Conservation (phyloP, 1,140 invertebrate genomes). For the Harlomillsia oculata region DNA sequence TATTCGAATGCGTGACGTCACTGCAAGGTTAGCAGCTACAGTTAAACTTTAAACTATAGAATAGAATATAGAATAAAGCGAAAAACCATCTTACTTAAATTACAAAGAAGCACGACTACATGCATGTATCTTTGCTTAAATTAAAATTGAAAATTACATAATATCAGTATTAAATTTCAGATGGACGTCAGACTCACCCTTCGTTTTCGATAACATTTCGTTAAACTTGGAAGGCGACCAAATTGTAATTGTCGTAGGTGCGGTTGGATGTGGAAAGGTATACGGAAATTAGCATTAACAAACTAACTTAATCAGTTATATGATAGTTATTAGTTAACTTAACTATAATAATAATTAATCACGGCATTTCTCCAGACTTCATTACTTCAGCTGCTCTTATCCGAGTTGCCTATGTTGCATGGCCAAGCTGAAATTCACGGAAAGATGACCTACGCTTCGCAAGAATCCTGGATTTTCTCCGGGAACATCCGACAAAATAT, state of each 20-base stretch:
- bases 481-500: constrained; percentile 49
- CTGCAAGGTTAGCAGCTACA: too few relatives aligned
- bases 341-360: background rate
- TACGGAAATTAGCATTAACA: background rate
- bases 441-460: constrained; percentile 58
- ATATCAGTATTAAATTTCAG: too few relatives aligned
- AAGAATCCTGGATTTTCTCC: constrained; percentile 58
- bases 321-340: background rate
- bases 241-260: constrained; percentile 21
- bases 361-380: constrained; percentile 44
- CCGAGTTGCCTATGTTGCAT: constrained; percentile 49
- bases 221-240: constrained; percentile 3
- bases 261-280: constrained; percentile 24
- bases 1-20: too few relatives aligned
- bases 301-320: background rate
- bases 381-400: constrained; percentile 51
- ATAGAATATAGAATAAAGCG: too few relatives aligned
- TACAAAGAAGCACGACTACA: too few relatives aligned
- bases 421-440: constrained; percentile 51
- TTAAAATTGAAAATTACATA: too few relatives aligned
- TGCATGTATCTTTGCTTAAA: too few relatives aligned
- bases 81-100: too few relatives aligned
- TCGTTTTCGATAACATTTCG: constrained; percentile 5
- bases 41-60: too few relatives aligned
- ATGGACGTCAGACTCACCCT: too few relatives aligned